These are phyloP conservation scores for Nycticryphes semicollaris DNA, from an alignment of 2,113 vertebrate genomes.

Conservation along the genomic window DNA sequence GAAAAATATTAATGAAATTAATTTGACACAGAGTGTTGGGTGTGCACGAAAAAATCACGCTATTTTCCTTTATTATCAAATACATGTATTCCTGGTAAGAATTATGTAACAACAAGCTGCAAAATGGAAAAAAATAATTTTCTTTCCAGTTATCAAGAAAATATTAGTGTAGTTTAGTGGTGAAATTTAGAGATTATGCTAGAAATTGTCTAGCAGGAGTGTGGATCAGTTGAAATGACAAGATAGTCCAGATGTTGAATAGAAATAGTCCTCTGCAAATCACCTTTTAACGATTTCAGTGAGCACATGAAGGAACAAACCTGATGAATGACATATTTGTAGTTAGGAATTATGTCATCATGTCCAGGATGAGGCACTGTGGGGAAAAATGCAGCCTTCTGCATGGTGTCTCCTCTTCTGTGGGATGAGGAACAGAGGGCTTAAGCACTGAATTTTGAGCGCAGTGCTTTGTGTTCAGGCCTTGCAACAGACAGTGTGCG, in stretches of 20 bases:
- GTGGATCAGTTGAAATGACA: background rate
- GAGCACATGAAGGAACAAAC: background rate
- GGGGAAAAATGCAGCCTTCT: background rate
- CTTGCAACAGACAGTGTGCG: rapidly evolving
- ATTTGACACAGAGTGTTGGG: background rate
- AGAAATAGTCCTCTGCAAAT: background rate
- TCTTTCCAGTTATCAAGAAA: background rate
- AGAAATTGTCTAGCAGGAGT: background rate
- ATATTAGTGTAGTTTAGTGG: background rate
- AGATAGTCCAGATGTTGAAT: background rate
- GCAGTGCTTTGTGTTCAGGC: rapidly evolving
- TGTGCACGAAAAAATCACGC: background rate
- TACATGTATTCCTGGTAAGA: background rate
- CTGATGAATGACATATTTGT: background rate
- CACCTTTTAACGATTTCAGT: background rate
- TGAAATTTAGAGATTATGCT: background rate
- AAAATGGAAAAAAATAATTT: background rate
- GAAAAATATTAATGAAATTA: background rate
- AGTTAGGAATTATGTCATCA: rapidly evolving
- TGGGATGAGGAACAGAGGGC: background rate
- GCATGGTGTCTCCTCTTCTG: background rate
- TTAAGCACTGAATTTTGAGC: background rate
- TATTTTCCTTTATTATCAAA: background rate
- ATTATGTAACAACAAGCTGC: background rate
- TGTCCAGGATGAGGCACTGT: background rate